phyloP scores from a whole-genome alignment of 2,113 vertebrate genomes.

The Neopipo cinnamomea region DNA sequence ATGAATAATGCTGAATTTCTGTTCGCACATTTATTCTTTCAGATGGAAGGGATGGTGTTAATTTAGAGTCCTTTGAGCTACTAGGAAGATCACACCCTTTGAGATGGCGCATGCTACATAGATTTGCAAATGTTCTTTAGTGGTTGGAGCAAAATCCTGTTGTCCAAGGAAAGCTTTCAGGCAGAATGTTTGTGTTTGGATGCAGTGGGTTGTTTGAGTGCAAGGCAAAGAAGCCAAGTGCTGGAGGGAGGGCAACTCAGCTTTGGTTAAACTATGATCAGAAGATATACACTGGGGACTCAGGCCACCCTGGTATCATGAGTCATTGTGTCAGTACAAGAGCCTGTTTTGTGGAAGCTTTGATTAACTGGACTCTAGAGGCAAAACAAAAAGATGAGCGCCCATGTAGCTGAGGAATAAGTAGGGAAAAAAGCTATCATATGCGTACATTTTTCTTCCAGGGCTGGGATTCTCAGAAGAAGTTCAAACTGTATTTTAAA shows the following conservation, averaged over 20 bases:
- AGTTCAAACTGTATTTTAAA: neutral
- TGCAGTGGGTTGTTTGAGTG: neutral
- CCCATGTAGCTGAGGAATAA: neutral
- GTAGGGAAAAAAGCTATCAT: neutral
- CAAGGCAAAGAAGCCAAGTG: neutral
- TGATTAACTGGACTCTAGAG: constrained; percentile 1
- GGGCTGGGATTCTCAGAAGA: neutral
- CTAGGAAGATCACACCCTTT: neutral
- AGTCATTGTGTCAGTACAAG: neutral
- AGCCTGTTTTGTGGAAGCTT: neutral
- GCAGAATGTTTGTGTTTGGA: constrained; percentile 6
- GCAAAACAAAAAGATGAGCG: neutral
- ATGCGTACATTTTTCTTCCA: neutral
- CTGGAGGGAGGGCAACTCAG: neutral
- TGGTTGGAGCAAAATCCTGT: neutral
- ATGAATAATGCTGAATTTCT: neutral
- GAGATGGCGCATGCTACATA: neutral
- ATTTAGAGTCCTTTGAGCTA: neutral
- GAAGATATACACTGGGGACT: neutral
- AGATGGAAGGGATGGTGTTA: neutral
- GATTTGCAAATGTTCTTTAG: neutral
- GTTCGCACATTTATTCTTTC: neutral
- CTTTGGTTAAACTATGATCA: constrained; percentile 8
- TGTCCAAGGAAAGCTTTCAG: neutral
- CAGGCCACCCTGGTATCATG: constrained; percentile 19